Percentiles rank a stretch among this genome's conserved stretches.
phyloP scores from a whole-genome alignment of 2,888 invertebrate species.

The Aleiodes testaceus region DNA sequence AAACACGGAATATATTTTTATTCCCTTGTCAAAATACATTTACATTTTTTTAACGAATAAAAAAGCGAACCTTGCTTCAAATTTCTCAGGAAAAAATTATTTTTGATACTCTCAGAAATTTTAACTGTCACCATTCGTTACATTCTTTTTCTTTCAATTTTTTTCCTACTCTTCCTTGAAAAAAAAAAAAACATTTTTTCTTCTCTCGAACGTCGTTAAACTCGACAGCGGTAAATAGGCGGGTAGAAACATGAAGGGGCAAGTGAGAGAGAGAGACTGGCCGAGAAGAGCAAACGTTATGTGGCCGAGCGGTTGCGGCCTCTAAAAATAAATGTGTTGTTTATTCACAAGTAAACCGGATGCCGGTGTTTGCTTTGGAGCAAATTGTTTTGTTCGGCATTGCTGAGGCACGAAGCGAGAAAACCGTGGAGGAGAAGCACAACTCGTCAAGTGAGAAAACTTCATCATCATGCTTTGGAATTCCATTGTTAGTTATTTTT shows the following conservation, averaged over 20 bases:
- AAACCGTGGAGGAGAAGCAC: conserved; percentile 24
- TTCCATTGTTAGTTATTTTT: conserved; percentile 35
- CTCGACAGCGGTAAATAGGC: conserved; percentile 46
- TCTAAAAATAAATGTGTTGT: conserved; percentile 74
- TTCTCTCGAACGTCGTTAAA: conserved; percentile 40
- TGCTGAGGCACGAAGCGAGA: conserved; percentile 53
- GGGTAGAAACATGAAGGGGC: conserved; percentile 25
- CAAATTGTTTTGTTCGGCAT: conserved; percentile 73
- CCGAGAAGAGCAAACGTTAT: conserved; percentile 44
- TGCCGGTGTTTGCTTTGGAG: conserved; percentile 73
- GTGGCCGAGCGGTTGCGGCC: conserved; percentile 58
- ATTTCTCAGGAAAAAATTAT: not conserved
- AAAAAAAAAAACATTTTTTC: conserved; percentile 33
- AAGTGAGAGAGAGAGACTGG: conserved; percentile 34
- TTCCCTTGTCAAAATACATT: conserved; percentile 12
- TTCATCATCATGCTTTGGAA: conserved; percentile 40
- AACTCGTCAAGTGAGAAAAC: conserved; percentile 49
- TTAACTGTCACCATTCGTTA: conserved; percentile 5
- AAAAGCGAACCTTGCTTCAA: not conserved
- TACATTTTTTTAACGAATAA: not conserved
- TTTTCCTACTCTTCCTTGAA: conserved; percentile 26
- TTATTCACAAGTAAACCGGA: conserved; percentile 74
- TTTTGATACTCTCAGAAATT: conserved; percentile 11
- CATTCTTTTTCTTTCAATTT: conserved; percentile 13
- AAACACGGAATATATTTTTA: not conserved